Percentiles rank a stretch among this genome's conserved stretches.
phyloP scores from a whole-genome alignment of 2,113 vertebrate genomes.

The Takifugu bimaculatus region DNA sequence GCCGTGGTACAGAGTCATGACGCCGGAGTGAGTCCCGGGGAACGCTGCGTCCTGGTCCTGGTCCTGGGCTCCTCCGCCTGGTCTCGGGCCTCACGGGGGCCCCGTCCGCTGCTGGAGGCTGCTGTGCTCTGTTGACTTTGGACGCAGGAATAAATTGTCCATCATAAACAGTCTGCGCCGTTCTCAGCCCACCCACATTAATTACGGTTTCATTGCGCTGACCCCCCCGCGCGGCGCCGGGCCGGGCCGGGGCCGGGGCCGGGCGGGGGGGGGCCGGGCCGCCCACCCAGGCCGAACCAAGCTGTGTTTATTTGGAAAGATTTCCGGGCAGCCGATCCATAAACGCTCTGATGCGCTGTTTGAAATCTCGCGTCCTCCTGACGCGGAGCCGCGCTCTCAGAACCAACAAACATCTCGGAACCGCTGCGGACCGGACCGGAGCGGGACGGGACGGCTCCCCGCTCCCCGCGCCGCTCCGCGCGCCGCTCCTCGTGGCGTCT shows the following conservation, averaged over 20 bases:
- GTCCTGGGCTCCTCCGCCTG: constrained; percentile 52
- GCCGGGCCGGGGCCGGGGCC: too few species aligned
- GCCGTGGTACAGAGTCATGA: constrained; percentile 85
- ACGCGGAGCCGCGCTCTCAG: constrained; percentile 85
- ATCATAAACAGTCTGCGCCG: constrained; percentile 93
- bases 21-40: constrained; percentile 27
- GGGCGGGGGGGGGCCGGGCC: constrained; percentile 70
- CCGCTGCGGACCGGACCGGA: constrained; percentile 10
- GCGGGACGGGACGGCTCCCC: too few species aligned
- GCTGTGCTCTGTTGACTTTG: constrained; percentile 98
- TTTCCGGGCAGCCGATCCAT: constrained; percentile 99
- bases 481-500: too few species aligned
- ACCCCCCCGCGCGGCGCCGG: neutral
- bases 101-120: constrained; percentile 82
- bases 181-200: constrained; percentile 99
- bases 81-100: constrained; percentile 79
- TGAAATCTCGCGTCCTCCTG: constrained; percentile 98
- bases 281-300: constrained; percentile 99
- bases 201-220: constrained; percentile 95
- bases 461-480: too few species aligned
- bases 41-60: constrained; percentile 42
- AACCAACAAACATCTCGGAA: constrained; percentile 83
- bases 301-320: constrained; percentile 99
- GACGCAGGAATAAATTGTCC: constrained; percentile 99
- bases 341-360: constrained; percentile 99